Evolutionary conservation across 2,797 vertebrate genomes (phyloP).

Genomic region (Lepus oiostolus): DNA sequence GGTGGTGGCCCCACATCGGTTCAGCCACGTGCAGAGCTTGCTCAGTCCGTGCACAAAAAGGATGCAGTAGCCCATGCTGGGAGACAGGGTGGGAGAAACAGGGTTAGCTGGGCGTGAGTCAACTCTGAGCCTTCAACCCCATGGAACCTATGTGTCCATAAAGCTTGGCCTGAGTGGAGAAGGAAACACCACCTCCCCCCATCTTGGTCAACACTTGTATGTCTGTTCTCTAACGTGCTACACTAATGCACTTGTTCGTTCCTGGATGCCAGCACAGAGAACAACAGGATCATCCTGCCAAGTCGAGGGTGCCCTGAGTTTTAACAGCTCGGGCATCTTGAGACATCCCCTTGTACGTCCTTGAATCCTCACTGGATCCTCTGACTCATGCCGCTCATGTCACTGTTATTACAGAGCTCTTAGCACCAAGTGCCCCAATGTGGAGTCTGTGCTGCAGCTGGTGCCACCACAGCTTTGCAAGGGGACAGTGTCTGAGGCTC

Average conservation of each 20-base stretch:
- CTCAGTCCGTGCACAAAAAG: conserved; percentile 95
- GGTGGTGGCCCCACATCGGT: conserved; percentile 91
- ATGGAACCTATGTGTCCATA: conserved; percentile 14
- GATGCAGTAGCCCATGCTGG: conserved; percentile 98
- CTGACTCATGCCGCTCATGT: neutral
- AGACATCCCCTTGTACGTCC: neutral
- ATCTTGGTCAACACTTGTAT: fast-evolving
- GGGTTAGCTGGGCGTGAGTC: neutral
- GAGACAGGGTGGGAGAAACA: conserved; percentile 1
- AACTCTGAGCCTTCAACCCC: neutral
- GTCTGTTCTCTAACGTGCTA: fast-evolving
- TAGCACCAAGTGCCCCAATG: neutral
- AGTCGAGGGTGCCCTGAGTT: neutral
- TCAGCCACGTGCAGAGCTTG: conserved; percentile 90
- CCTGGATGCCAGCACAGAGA: neutral
- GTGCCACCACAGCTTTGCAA: neutral
- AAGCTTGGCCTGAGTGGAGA: conserved; percentile 61
- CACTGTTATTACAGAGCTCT: neutral
- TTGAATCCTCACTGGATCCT: neutral
- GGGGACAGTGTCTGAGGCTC: neutral
- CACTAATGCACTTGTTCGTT: fast-evolving
- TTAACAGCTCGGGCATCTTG: neutral
- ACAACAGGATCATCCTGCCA: fast-evolving
- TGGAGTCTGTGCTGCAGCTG: neutral
- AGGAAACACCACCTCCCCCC: conserved; percentile 54